Conservation (phyloP, 2,888 invertebrate species). For the Gymnosoma rotundatum region DNA sequence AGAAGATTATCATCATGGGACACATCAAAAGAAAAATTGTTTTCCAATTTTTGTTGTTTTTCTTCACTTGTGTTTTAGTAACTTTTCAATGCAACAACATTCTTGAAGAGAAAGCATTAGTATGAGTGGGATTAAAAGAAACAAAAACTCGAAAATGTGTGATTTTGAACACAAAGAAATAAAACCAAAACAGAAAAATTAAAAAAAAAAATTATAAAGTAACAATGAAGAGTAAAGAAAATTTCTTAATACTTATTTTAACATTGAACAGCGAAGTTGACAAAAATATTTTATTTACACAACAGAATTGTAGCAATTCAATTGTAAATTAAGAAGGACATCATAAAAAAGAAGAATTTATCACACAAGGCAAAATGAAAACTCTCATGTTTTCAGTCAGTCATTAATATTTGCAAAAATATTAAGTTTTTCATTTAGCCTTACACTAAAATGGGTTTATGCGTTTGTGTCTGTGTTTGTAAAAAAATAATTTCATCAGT, state of each 20-base stretch:
- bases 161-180: conserved; percentile 59
- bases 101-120: conserved; percentile 2
- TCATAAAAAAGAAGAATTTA: not conserved
- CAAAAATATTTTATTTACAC: conserved; percentile 58
- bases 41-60: conserved; percentile 39
- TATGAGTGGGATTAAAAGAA: conserved; percentile 7
- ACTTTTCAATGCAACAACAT: conserved; percentile 56
- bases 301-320: conserved; percentile 52
- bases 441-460: not conserved
- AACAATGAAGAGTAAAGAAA: conserved; percentile 45
- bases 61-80: conserved; percentile 32
- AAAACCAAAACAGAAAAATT: conserved; percentile 24
- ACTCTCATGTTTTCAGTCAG: conserved; percentile 51
- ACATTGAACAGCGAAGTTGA: conserved; percentile 43
- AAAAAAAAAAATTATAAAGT: not conserved
- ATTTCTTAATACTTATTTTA: conserved; percentile 2
- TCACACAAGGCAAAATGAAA: conserved; percentile 50
- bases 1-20: conserved; percentile 61
- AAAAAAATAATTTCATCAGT: no score
- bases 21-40: conserved; percentile 64
- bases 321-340: not conserved
- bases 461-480: no score
- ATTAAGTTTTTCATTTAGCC: conserved; percentile 19
- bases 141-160: conserved; percentile 63
- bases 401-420: conserved; percentile 48